phyloP scores from a whole-genome alignment of 2,113 vertebrate species.

The Stigmatopora nigra region DNA sequence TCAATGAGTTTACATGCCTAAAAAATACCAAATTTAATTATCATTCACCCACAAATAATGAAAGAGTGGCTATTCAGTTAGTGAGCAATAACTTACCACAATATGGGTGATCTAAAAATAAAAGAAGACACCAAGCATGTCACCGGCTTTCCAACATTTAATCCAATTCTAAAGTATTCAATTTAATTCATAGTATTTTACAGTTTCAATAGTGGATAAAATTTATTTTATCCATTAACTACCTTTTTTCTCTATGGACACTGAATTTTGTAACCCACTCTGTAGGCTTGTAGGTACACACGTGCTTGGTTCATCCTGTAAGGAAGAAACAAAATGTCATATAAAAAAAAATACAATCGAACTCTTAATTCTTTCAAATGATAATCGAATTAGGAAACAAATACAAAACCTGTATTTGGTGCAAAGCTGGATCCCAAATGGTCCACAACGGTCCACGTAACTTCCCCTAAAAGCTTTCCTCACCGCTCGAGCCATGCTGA shows the following conservation, averaged over 20 bases:
- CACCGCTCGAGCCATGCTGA: constrained; percentile 72
- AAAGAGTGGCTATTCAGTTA: too few species aligned
- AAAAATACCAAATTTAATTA: too few species aligned
- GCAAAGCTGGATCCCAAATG: constrained; percentile 72
- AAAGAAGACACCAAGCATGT: constrained; percentile 1
- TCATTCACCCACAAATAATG: too few species aligned
- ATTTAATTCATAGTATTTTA: neutral
- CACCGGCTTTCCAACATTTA: constrained; percentile 4
- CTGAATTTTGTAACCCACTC: constrained; percentile 76
- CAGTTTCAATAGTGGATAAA: neutral
- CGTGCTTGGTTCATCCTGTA: constrained; percentile 75
- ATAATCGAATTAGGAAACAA: neutral
- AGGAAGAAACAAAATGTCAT: neutral
- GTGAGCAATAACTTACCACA: too few species aligned
- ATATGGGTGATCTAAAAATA: neutral
- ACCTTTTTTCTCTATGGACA: constrained; percentile 57
- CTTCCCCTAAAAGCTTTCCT: constrained; percentile 70
- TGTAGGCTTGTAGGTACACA: constrained; percentile 76
- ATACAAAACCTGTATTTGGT: constrained; percentile 73
- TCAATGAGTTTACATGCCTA: too few species aligned
- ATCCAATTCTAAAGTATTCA: neutral
- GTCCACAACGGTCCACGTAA: constrained; percentile 75
- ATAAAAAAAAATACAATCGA: neutral
- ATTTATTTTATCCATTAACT: constrained; percentile 21
- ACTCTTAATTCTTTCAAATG: neutral